Base-by-base conservation (phyloP, 2,888 invertebrate species). In the Frankliniella intonsa region DNA sequence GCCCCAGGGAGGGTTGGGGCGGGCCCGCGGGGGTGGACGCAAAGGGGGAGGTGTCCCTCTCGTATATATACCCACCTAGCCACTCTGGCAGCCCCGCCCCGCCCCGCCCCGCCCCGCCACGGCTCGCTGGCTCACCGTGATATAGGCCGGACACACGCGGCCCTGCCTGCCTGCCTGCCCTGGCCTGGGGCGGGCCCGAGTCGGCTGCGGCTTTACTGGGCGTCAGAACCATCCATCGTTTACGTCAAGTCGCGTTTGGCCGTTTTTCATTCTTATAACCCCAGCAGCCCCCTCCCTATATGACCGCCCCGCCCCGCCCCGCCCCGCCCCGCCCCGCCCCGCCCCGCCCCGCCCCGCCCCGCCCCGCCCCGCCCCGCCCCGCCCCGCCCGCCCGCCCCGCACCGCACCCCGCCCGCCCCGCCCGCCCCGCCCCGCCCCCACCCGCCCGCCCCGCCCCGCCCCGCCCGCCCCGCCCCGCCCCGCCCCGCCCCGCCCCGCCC, bases 191-290 rank as follows among this genome's bases (percentile, higher is more conserved):
- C 14, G 55, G 38, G 38, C 38, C 38, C 38, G 38, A 5, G 38
- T 38, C 69, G 69, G 69, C 69, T 12, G 69, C 69, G 25, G 69
- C 69, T 76, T 76, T 25, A 22, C 69, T 8, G 25, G 22, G 69
- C 69, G 69, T 76, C 69, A 76, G 22, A 76, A 11, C 69, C 69
- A 76, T 76, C 69, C 69, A 76, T 76, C 69, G 69, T 76, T 76
- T 25, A 76, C 69, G 69, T 76, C 69, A 76, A 55, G 69, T 76
- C 69, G 22, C 22, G 69, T 76, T 76, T 76, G 69, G 69, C 69
- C 69, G 69, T 76, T 76, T 76, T 76, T 76, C 69, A 76, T 76
- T 76, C 69, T 76, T 76, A 76, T 76, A 76, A 25, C 69, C 25
- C 69, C 69, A 8, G 69, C 69, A 19, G 55, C 17, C 55, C 55